A percentile compares a stretch with the other conserved stretches of the same genome.
These are phyloP conservation scores for Acipenser oxyrinchus DNA, from an alignment of 2,797 vertebrate genomes.

Conservation along the genomic window DNA sequence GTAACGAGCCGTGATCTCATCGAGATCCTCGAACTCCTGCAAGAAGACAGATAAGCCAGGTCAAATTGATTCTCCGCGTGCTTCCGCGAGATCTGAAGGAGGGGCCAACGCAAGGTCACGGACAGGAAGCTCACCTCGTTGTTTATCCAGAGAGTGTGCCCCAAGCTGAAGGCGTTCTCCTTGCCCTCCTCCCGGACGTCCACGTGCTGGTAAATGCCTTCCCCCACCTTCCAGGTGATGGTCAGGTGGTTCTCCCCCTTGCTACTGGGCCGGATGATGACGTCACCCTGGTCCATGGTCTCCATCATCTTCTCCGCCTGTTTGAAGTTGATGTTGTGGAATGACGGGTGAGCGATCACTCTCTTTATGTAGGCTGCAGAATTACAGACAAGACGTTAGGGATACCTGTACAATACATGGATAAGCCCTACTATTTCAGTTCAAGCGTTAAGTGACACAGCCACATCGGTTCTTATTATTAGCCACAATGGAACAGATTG, in stretches of 20 bases:
- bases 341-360: constrained; percentile 95
- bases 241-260: constrained; percentile 97
- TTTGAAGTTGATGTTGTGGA: constrained; percentile 99
- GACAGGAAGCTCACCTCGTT: constrained; percentile 62
- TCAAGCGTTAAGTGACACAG: no score
- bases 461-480: no score
- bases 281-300: constrained; percentile 92
- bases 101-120: not conserved
- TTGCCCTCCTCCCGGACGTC: constrained; percentile 96
- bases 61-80: not conserved
- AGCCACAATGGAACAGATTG: no score
- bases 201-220: constrained; percentile 94
- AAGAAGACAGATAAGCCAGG: constrained; percentile 19
- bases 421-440: no score
- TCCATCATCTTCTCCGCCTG: constrained; percentile 99
- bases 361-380: constrained; percentile 88
- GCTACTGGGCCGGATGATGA: constrained; percentile 95
- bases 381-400: constrained; percentile 9
- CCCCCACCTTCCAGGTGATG: constrained; percentile 96
- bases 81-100: constrained; percentile 5
- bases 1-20: constrained; percentile 95
- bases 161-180: constrained; percentile 96
- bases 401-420: no score
- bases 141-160: constrained; percentile 93
- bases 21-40: constrained; percentile 97